Conservation (phyloP, 2,797 vertebrate genomes). For the Galago senegalensis region DNA sequence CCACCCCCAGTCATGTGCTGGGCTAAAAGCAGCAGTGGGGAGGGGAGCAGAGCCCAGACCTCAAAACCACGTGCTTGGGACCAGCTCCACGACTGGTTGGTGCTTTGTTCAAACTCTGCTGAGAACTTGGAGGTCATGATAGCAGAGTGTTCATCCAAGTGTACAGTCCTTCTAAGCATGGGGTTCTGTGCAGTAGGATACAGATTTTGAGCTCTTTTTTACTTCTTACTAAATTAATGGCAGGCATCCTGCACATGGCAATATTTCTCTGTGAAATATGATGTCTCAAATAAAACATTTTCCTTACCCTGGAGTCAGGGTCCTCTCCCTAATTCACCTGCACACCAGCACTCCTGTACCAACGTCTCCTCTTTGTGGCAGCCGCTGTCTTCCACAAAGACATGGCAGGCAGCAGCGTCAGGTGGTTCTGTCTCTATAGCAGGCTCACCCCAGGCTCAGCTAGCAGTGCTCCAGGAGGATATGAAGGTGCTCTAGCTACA, state of each 20-base stretch:
- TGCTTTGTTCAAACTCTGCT: background rate
- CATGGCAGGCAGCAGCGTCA: accelerated
- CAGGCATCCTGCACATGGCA: background rate
- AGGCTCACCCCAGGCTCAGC: accelerated
- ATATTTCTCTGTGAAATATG: no score
- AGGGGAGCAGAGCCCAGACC: background rate
- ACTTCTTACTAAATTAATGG: background rate
- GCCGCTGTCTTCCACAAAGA: background rate
- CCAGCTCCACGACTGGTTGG: background rate
- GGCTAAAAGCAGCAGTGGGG: background rate
- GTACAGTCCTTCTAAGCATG: background rate
- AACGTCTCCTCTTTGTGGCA: no score
- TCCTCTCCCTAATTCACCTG: background rate
- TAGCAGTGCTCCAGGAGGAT: accelerated
- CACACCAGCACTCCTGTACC: background rate
- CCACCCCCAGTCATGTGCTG: no score
- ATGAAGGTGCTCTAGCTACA: background rate
- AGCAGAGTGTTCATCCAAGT: background rate
- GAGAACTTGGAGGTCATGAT: background rate
- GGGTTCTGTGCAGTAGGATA: background rate
- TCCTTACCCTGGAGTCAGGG: background rate
- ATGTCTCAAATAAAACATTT: background rate
- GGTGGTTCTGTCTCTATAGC: background rate
- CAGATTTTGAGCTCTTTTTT: background rate
- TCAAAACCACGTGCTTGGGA: background rate